phyloP scores from a whole-genome alignment of 2,888 invertebrate species.

The Thereva unica region DNA sequence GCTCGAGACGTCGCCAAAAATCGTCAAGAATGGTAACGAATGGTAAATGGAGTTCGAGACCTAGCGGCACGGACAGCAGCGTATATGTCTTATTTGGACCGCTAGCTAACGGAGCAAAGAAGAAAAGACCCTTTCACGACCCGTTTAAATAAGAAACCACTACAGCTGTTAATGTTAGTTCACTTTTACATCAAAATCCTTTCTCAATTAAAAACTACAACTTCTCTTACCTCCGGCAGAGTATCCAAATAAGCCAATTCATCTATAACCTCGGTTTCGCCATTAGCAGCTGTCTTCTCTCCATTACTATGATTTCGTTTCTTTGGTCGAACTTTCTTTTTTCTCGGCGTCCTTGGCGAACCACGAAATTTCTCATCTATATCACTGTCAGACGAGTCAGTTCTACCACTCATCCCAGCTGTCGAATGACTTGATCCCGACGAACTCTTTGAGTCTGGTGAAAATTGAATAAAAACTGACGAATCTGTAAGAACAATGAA shows the following conservation, averaged over 20 bases:
- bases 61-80: too few species aligned
- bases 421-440: slow-evolving; percentile 61
- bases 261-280: slow-evolving; percentile 61
- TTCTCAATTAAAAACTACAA: too few species aligned
- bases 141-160: too few species aligned
- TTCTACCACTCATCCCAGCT: slow-evolving; percentile 60
- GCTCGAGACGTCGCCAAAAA: too few species aligned
- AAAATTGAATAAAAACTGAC: slow-evolving; percentile 51
- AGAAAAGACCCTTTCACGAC: too few species aligned
- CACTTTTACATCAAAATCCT: too few species aligned
- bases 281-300: slow-evolving; percentile 49
- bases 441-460: slow-evolving; percentile 60
- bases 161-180: too few species aligned
- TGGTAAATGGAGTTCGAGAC: too few species aligned
- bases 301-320: slow-evolving; percentile 49
- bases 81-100: too few species aligned
- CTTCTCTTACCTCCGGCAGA: slow-evolving; percentile 78
- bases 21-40: too few species aligned
- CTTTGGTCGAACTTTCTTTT: slow-evolving; percentile 65
- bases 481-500: slow-evolving; percentile 47
- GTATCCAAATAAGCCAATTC: slow-evolving; percentile 83
- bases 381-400: slow-evolving; percentile 70
- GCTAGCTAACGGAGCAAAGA: too few species aligned
- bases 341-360: slow-evolving; percentile 79
- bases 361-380: slow-evolving; percentile 67